phyloP scores from a whole-genome alignment of 2,888 invertebrate genomes.

The Ichneumoninae sp. region DNA sequence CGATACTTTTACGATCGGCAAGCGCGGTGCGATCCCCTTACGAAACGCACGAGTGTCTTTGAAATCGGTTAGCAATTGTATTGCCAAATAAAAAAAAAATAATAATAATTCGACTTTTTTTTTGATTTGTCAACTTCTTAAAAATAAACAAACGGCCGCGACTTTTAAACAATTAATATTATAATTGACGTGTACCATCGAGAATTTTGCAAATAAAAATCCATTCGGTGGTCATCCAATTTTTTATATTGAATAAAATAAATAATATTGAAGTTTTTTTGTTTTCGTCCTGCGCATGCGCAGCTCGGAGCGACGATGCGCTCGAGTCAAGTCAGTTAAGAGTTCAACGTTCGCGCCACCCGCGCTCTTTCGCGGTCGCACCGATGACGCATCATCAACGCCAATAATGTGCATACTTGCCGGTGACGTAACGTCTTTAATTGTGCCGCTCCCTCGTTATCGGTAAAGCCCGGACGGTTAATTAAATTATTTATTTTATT shows the following conservation, averaged over 20 bases:
- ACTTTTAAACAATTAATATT: too few relatives aligned
- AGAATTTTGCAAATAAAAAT: neutral
- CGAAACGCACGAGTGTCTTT: neutral
- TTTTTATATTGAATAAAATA: too few relatives aligned
- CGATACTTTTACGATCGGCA: constrained; percentile 15
- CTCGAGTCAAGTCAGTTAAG: constrained; percentile 36
- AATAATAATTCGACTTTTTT: neutral
- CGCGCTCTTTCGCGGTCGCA: constrained; percentile 58
- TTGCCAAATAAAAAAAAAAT: neutral
- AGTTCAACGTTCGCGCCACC: constrained; percentile 64
- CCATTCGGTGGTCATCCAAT: neutral
- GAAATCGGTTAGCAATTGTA: neutral
- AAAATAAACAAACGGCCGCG: too few relatives aligned
- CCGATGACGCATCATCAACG: constrained; percentile 64
- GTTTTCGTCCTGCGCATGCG: neutral
- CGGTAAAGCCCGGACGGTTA: neutral
- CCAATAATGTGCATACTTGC: constrained; percentile 23
- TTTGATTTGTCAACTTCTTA: neutral
- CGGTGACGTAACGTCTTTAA: constrained; percentile 61
- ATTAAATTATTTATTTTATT: too few relatives aligned
- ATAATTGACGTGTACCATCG: too few relatives aligned
- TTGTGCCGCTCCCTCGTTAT: constrained; percentile 36
- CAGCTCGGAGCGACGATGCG: constrained; percentile 10
- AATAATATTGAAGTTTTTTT: neutral
- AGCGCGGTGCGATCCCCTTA: neutral